phyloP scores from a whole-genome alignment of 1,140 invertebrate species.

The Drosophila micromelanica region DNA sequence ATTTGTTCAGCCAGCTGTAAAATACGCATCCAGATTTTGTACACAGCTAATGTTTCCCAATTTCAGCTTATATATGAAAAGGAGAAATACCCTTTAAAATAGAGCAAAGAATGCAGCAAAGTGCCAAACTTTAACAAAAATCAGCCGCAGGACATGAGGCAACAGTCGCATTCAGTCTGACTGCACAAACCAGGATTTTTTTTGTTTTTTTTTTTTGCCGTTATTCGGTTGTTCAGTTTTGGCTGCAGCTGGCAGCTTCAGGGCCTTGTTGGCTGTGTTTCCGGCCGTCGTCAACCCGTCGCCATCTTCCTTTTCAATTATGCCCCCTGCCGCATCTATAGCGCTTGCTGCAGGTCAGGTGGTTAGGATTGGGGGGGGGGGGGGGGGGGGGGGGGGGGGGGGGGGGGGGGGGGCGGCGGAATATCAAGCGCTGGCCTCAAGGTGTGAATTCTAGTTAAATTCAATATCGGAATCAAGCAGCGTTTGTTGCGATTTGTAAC shows the following conservation, averaged over 20 bases:
- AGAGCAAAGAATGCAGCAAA: background rate
- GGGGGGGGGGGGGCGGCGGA: no score
- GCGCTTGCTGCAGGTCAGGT: constrained; percentile 22
- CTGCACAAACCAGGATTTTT: constrained; percentile 29
- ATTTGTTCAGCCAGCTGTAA: background rate
- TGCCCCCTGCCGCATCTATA: constrained; percentile 17
- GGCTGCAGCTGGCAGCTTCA: constrained; percentile 39
- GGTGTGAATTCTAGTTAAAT: constrained; percentile 79
- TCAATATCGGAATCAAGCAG: constrained; percentile 73
- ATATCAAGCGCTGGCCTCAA: constrained; percentile 26
- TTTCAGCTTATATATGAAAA: background rate
- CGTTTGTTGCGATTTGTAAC: constrained; percentile 69
- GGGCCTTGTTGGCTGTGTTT: constrained; percentile 61
- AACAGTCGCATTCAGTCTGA: constrained; percentile 28
- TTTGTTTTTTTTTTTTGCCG: no score
- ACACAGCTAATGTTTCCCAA: no score
- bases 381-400: no score
- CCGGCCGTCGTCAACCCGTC: constrained; percentile 62
- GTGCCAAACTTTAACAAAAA: constrained; percentile 14
- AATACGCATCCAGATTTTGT: background rate
- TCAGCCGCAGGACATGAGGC: constrained; percentile 33
- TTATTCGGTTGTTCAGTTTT: constrained; percentile 25
- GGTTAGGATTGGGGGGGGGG: no score
- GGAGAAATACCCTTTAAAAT: constrained; percentile 6
- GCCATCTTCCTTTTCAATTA: constrained; percentile 79